A percentile compares a stretch with the other conserved stretches of the same genome.
phyloP scores from a whole-genome alignment of 1,140 invertebrate species.

The Pectinophora gossypiella region DNA sequence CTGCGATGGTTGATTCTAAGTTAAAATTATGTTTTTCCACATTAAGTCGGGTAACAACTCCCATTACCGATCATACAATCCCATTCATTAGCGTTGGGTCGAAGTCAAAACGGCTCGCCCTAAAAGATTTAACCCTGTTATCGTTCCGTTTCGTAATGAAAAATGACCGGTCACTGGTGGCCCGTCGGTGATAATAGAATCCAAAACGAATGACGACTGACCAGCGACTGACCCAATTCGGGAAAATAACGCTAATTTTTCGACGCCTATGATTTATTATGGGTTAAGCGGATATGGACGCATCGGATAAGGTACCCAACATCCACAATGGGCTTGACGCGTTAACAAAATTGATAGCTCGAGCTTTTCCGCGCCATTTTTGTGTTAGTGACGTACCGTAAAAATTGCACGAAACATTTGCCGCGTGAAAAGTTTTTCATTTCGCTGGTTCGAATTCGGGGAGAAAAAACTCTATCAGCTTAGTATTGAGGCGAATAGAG shows the following conservation, averaged over 20 bases:
- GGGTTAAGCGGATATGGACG: conserved; percentile 18
- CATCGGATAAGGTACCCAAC: conserved; percentile 16
- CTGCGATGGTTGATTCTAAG: too few species aligned
- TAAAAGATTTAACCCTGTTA: conserved; percentile 21
- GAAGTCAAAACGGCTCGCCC: background rate
- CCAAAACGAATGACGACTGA: conserved; percentile 18
- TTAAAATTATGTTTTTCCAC: too few species aligned
- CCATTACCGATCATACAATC: too few species aligned
- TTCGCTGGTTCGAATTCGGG: too few species aligned
- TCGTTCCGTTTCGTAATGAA: conserved; percentile 21
- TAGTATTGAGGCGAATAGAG: too few species aligned
- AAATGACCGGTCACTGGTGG: conserved; percentile 14
- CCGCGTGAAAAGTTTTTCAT: too few species aligned
- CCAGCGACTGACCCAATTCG: conserved; percentile 18
- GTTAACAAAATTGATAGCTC: conserved; percentile 28
- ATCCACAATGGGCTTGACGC: conserved; percentile 18
- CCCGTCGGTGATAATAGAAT: conserved; percentile 23
- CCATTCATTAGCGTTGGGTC: too few species aligned
- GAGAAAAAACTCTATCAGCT: too few species aligned
- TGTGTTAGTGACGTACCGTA: too few species aligned
- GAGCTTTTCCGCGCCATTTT: background rate
- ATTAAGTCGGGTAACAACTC: too few species aligned
- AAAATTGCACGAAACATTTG: too few species aligned
- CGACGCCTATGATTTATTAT: conserved; percentile 27
- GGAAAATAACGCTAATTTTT: conserved; percentile 32